Conservation (phyloP, 2,888 invertebrate genomes). For the Bimastos eiseni region DNA sequence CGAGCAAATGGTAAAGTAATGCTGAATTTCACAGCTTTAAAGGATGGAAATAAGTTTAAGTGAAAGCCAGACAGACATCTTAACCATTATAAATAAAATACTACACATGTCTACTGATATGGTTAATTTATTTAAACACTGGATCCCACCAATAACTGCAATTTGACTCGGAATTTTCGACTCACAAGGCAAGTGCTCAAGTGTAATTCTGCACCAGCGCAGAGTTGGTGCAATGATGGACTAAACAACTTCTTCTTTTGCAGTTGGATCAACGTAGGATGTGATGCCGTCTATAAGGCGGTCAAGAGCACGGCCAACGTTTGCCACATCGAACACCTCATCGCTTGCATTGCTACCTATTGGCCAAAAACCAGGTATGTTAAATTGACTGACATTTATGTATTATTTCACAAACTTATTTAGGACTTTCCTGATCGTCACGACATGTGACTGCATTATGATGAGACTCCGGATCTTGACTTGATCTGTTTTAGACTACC, state of each 20-base stretch:
- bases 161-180: constrained; percentile 6
- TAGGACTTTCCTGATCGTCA: too few relatives aligned
- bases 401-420: background rate
- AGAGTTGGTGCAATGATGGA: background rate
- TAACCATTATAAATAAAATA: background rate
- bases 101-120: background rate
- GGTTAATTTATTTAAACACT: background rate
- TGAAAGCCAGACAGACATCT: background rate
- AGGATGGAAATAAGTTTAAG: background rate
- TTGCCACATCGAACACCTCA: background rate
- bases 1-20: background rate
- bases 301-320: background rate
- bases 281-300: constrained; percentile 14
- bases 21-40: background rate
- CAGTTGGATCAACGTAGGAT: background rate
- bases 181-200: background rate
- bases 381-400: background rate
- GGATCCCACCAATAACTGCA: background rate
- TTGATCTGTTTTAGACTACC: too few relatives aligned
- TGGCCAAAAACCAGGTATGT: background rate
- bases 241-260: background rate
- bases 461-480: too few relatives aligned
- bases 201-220: background rate
- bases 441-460: too few relatives aligned
- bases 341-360: background rate